Percentiles rank a stretch among this genome's conserved stretches.
Evolutionary conservation across 2,888 invertebrate species (phyloP).

Genomic region (Hyposoter didymator): DNA sequence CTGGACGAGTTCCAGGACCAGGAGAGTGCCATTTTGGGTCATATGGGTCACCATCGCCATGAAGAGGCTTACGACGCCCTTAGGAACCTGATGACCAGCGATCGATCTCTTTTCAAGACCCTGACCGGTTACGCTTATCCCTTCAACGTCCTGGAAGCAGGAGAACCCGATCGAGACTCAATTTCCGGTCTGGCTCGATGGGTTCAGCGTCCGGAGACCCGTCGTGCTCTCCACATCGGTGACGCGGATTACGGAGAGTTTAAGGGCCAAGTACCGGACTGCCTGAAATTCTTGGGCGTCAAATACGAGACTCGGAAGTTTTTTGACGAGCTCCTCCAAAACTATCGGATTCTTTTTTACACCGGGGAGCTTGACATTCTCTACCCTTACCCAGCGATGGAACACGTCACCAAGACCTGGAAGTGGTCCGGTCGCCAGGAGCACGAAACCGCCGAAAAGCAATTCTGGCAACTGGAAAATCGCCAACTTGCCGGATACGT

Average conservation of each 20-base stretch:
- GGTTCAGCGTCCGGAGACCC: constrained; percentile 87
- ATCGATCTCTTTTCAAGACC: constrained; percentile 81
- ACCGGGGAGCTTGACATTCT: too few relatives aligned
- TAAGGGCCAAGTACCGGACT: too few relatives aligned
- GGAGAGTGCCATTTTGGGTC: constrained; percentile 86
- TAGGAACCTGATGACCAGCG: constrained; percentile 88
- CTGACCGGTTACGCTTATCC: constrained; percentile 91
- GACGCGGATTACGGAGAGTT: constrained; percentile 80
- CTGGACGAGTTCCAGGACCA: constrained; percentile 86
- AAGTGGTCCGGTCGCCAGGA: too few relatives aligned
- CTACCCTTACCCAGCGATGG: too few relatives aligned
- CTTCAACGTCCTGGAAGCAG: constrained; percentile 88
- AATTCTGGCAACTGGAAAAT: too few relatives aligned
- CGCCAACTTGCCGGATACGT: too few relatives aligned
- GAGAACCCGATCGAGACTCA: constrained; percentile 85
- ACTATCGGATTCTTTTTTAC: too few relatives aligned
- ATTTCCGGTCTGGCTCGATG: constrained; percentile 86
- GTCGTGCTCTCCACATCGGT: constrained; percentile 94
- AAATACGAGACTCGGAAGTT: too few relatives aligned
- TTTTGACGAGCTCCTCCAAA: too few relatives aligned
- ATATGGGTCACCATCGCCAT: constrained; percentile 88
- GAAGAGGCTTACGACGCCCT: constrained; percentile 90
- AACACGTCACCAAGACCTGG: too few relatives aligned
- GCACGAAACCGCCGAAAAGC: too few relatives aligned
- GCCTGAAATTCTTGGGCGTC: too few relatives aligned